Evolutionary conservation across 2,797 vertebrate species (phyloP), one percentile per base, ranked within the genome.

Genomic region (Triplophysa bombifrons): DNA sequence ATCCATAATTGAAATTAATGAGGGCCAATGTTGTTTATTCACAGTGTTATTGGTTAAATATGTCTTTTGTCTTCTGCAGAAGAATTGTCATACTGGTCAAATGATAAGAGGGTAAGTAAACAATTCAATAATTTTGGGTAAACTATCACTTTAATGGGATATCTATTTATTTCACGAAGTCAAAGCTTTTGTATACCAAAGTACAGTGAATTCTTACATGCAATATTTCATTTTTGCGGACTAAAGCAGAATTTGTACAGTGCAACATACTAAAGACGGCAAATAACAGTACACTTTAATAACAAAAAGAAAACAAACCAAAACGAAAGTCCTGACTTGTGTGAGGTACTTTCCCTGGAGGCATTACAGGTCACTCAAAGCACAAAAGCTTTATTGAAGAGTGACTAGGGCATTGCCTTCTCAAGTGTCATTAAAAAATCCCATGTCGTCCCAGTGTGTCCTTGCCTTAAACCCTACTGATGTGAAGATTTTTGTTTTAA

Each of bases 321-420:
- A 61, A 61, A 27, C 6, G 0, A 51, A 72, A 53, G 80, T 85
- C 78, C 77, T 30, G 51, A 72, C 27, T 74, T 46, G 56, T 73
- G 8, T 48, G 67, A 71, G 83, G 84, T 83, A 71, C 77, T 87
- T 85, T 87, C 80, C 84, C 70, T 68, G 41, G 61, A 58, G 55
- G 71, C 50, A 66, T 78, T 75, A 56, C 60, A 77, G 58, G 60
- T 80, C 69, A 72, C 46, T 34, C 10, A 22, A 64, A 69, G 66
- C 61, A 87, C 84, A 84, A 86, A 83, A 82, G 76, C 82, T 72
- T 81, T 82, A 80, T 87, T 85, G 83, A 86, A 80, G 58, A 63
- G 61, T 9, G 53, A 67, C 67, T 51, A 68, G 64, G 71, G 50
- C 48, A 56, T 56, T 61, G 58, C 74, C 82, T 85, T 76, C 82